These are phyloP conservation scores for Diogma glabrata DNA, from an alignment of 2,888 invertebrate species.

Conservation along the genomic window DNA sequence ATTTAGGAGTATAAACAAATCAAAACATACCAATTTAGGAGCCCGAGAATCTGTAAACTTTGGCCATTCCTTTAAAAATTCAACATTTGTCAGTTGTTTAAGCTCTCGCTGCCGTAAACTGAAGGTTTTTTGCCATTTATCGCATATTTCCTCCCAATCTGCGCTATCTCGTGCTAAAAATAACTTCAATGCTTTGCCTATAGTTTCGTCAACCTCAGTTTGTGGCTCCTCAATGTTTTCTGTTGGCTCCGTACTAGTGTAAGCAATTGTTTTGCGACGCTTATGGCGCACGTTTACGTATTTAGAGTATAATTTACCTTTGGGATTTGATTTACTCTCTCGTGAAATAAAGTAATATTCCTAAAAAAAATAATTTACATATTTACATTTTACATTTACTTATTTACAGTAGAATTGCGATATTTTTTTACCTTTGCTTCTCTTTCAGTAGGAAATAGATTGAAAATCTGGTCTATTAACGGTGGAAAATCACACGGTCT, in stretches of 20 bases:
- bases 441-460: neutral
- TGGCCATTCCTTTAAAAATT: neutral
- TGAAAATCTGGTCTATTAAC: neutral
- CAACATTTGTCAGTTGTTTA: neutral
- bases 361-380: neutral
- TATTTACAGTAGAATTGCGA: neutral
- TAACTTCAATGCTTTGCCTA: neutral
- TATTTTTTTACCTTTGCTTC: neutral
- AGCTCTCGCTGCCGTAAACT: neutral
- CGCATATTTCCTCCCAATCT: neutral
- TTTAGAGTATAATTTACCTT: neutral
- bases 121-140: neutral
- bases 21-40: neutral
- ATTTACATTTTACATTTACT: too few relatives aligned
- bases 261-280: neutral
- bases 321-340: neutral
- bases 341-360: neutral
- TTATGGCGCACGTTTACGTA: neutral
- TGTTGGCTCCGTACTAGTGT: neutral
- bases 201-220: neutral
- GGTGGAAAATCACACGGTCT: neutral
- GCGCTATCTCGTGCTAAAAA: neutral
- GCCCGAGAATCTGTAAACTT: neutral
- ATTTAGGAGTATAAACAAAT: neutral
- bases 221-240: neutral